Conservation (phyloP, 2,888 invertebrate species). For the Plagodis pulveraria region DNA sequence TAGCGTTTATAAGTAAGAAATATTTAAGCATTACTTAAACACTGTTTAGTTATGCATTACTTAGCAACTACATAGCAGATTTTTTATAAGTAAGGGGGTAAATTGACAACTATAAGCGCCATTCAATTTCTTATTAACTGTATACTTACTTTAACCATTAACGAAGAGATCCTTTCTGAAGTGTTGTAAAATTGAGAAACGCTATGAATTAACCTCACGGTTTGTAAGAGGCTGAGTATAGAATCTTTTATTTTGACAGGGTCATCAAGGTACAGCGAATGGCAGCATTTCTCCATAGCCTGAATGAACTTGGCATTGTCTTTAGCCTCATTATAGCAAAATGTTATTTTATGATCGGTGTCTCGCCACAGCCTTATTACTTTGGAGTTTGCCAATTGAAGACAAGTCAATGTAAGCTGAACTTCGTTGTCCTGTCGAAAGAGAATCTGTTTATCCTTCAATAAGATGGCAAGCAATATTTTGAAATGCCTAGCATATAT, state of each 20-base stretch:
- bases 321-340: conserved; percentile 97
- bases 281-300: conserved; percentile 97
- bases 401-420: conserved; percentile 90
- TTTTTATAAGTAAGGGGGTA: no score
- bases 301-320: conserved; percentile 97
- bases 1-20: no score
- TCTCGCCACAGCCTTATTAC: conserved; percentile 93
- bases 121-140: background rate
- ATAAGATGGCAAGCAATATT: background rate
- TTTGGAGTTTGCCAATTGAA: conserved; percentile 91
- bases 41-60: no score
- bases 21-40: no score
- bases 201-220: conserved; percentile 96
- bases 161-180: conserved; percentile 96
- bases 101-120: background rate
- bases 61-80: no score
- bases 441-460: no score
- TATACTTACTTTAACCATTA: conserved; percentile 94
- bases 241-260: conserved; percentile 97
- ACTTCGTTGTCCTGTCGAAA: conserved; percentile 87
- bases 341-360: conserved; percentile 95
- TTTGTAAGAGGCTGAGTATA: conserved; percentile 94
- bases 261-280: conserved; percentile 95
- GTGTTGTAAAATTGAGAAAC: conserved; percentile 98
- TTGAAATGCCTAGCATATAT: background rate